Conservation (phyloP, 1,140 invertebrate genomes). For the Bombyx mandarina region DNA sequence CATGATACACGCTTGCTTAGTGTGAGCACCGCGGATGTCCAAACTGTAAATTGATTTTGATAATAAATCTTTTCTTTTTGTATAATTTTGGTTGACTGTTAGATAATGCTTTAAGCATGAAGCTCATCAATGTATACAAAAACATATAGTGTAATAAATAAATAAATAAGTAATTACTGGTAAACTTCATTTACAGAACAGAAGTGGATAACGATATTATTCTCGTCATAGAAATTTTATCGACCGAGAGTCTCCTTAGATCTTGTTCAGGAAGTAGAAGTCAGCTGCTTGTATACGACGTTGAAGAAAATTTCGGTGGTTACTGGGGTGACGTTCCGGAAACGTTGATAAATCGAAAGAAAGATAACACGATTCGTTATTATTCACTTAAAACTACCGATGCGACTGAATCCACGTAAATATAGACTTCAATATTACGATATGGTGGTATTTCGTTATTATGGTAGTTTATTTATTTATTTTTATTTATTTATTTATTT, state of each 20-base stretch:
- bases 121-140: no score
- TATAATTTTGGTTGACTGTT: no score
- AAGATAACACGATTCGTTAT: slow-evolving; percentile 11
- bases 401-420: no score
- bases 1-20: no score
- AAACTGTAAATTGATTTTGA: no score
- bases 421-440: no score
- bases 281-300: slow-evolving; percentile 44
- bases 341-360: slow-evolving; percentile 14
- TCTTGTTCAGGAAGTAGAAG: slow-evolving; percentile 24
- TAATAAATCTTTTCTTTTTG: no score
- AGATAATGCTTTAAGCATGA: no score
- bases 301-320: slow-evolving; percentile 49
- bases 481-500: no score
- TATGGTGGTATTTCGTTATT: no score
- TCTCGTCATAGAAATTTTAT: slow-evolving; percentile 36
- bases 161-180: not conserved
- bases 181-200: slow-evolving; percentile 24
- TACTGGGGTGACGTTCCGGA: slow-evolving; percentile 47
- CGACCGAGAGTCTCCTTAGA: slow-evolving; percentile 15
- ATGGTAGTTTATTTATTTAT: no score
- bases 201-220: slow-evolving; percentile 50
- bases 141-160: not conserved
- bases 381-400: slow-evolving; percentile 39
- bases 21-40: no score